A percentile compares a stretch with the other conserved stretches of the same genome.
These are phyloP conservation scores for Drosophila nr. perissopoda DNA, from an alignment of 2,888 invertebrate genomes.

Conservation along the genomic window DNA sequence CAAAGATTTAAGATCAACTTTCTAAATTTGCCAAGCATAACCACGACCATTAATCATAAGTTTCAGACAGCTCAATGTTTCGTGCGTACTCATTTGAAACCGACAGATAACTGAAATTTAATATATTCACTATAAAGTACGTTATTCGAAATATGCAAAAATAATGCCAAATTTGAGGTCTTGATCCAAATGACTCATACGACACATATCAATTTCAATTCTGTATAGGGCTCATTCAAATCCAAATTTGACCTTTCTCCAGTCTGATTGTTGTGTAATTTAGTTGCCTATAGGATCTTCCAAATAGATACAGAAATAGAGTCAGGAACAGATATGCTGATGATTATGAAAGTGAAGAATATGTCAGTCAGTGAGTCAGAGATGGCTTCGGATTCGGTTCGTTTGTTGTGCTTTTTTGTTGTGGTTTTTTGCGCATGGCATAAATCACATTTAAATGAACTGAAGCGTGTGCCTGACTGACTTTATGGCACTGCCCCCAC, in stretches of 20 bases:
- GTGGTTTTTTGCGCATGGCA: conserved; percentile 29
- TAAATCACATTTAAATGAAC: conserved; percentile 71
- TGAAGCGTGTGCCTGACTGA: conserved; percentile 59
- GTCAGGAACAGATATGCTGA: conserved; percentile 2
- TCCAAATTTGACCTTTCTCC: neutral
- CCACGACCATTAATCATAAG: neutral
- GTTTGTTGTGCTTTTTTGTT: neutral
- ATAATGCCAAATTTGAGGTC: neutral
- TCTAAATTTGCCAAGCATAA: conserved; percentile 29
- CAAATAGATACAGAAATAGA: conserved; percentile 4
- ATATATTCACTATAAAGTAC: neutral
- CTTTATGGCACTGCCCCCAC: conserved; percentile 44
- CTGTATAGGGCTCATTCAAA: neutral
- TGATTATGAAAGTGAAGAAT: conserved; percentile 49
- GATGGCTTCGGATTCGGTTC: conserved; percentile 6
- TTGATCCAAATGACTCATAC: neutral
- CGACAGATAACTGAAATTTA: neutral
- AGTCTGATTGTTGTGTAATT: conserved; percentile 23
- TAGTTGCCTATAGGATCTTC: conserved; percentile 18
- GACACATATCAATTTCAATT: neutral
- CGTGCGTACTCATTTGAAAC: neutral
- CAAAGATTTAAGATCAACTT: conserved; percentile 2
- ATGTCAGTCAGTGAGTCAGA: conserved; percentile 39
- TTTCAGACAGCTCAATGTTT: neutral
- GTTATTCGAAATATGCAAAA: neutral